These are phyloP conservation scores for Eospalax fontanierii DNA, from an alignment of 2,797 vertebrate species.

Conservation along the genomic window DNA sequence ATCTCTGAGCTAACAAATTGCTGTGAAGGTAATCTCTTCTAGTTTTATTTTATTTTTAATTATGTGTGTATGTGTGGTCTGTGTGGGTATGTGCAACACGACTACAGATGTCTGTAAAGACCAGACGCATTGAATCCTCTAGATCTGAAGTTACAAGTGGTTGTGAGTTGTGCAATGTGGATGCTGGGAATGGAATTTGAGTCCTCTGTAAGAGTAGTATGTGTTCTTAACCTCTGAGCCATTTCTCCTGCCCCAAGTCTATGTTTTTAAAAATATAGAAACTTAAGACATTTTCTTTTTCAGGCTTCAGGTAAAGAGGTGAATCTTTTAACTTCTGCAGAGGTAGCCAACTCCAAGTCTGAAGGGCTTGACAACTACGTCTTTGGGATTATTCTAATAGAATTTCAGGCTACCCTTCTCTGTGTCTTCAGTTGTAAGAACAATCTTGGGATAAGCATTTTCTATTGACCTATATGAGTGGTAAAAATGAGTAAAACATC, in stretches of 20 bases:
- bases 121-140: background rate
- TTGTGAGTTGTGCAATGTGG: background rate
- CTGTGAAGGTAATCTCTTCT: background rate
- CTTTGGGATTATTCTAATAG: conserved; percentile 95
- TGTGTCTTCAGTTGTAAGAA: conserved; percentile 95
- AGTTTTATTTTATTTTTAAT: background rate
- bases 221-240: no score
- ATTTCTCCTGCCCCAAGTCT: background rate
- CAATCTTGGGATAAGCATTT: conserved; percentile 93
- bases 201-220: background rate
- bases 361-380: conserved; percentile 96
- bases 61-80: background rate
- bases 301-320: conserved; percentile 95
- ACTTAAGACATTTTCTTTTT: conserved; percentile 70
- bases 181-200: background rate
- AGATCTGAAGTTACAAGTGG: background rate
- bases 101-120: background rate
- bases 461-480: conserved; percentile 61
- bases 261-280: conserved; percentile 19
- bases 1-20: background rate
- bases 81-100: background rate
- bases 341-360: conserved; percentile 95
- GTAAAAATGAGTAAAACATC: background rate
- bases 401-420: conserved; percentile 93
- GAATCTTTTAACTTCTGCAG: conserved; percentile 92